phyloP scores from a whole-genome alignment of 2,888 invertebrate species.

The Coecobrya sp. region DNA sequence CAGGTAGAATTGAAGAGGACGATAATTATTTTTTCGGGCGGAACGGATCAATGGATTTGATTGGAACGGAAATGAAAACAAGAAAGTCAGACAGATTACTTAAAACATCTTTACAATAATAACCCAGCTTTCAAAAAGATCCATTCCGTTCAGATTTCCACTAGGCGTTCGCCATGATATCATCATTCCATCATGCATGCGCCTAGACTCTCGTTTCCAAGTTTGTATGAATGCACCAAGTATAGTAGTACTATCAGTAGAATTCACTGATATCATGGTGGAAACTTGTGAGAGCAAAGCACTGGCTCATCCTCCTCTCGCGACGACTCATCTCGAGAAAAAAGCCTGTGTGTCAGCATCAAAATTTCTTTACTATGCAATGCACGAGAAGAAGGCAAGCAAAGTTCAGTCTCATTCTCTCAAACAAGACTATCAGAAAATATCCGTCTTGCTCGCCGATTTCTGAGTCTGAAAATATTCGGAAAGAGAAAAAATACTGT shows the following conservation, averaged over 20 bases:
- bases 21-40: neutral
- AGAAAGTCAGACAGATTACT: neutral
- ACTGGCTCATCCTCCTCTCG: neutral
- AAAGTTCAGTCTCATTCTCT: neutral
- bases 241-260: neutral
- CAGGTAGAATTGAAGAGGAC: neutral
- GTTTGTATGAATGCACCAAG: conserved; percentile 20
- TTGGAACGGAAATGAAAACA: neutral
- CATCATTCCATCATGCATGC: neutral
- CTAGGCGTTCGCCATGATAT: neutral
- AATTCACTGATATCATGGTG: conserved; percentile 12
- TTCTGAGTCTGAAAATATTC: conserved; percentile 30
- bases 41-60: neutral
- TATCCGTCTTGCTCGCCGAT: conserved; percentile 33
- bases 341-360: neutral
- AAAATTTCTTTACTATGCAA: neutral
- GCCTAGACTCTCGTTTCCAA: neutral
- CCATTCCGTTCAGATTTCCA: neutral
- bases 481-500: neutral
- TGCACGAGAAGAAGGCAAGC: neutral
- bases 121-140: neutral
- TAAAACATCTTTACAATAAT: neutral
- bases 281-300: neutral
- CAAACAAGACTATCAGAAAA: conserved; percentile 26
- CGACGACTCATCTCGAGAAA: neutral